A percentile compares a stretch with the other conserved stretches of the same genome.
Evolutionary conservation across 2,888 invertebrate genomes (phyloP).

Genomic region (Drosophila antonietae): DNA sequence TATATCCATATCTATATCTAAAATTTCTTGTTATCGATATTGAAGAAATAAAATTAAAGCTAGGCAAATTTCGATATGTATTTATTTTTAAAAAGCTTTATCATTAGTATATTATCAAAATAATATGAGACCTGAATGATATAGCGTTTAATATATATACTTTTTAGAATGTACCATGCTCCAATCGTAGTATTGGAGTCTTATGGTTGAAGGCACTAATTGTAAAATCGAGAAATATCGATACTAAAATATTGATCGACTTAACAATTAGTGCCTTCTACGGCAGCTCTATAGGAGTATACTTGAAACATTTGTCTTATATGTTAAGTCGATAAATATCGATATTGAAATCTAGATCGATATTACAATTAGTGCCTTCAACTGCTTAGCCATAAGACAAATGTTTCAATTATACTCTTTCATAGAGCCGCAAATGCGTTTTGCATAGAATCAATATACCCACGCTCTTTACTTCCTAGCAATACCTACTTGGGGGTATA

Average conservation of each 20-base stretch:
- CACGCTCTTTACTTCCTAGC: not conserved
- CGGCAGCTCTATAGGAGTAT: too few relatives aligned
- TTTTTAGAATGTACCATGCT: too few relatives aligned
- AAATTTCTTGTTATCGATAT: not conserved
- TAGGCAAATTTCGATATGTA: not conserved
- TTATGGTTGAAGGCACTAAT: too few relatives aligned
- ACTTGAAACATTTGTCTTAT: too few relatives aligned
- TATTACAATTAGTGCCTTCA: not conserved
- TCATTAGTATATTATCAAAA: not conserved
- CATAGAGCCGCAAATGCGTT: not conserved
- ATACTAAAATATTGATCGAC: not conserved
- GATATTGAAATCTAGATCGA: constrained; percentile 10
- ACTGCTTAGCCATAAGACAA: not conserved
- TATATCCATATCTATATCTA: too few relatives aligned
- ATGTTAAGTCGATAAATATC: not conserved
- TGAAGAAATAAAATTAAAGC: not conserved
- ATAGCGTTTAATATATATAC: too few relatives aligned
- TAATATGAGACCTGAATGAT: not conserved
- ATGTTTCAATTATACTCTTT: not conserved
- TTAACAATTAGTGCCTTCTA: too few relatives aligned
- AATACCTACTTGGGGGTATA: not conserved
- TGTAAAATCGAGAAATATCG: not conserved
- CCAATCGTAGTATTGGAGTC: not conserved
- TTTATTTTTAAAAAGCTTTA: not conserved
- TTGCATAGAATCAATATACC: not conserved